These are phyloP conservation scores for Ophiodon elongatus DNA, from an alignment of 2,113 vertebrate genomes.

Conservation along the genomic window DNA sequence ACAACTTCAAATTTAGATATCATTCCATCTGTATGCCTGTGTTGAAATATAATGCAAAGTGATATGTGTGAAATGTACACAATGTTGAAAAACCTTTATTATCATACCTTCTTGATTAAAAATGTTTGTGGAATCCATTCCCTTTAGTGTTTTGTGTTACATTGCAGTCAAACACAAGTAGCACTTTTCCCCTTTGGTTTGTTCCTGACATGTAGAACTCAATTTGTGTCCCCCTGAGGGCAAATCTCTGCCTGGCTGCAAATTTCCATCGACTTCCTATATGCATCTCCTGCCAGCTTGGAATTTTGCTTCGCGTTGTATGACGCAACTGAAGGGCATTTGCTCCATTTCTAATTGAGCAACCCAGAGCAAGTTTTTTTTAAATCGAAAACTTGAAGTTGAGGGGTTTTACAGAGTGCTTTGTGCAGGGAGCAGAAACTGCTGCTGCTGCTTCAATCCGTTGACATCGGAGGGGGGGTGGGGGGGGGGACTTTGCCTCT, in stretches of 20 bases:
- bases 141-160: not conserved
- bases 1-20: not conserved
- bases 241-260: not conserved
- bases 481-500: slow-evolving; percentile 2
- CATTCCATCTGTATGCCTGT: not conserved
- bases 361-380: not conserved
- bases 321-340: not conserved
- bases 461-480: not conserved
- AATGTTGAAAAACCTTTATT: not conserved
- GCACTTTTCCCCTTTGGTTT: not conserved
- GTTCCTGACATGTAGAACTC: not conserved
- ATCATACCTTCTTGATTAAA: not conserved
- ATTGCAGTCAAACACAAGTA: not conserved
- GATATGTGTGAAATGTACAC: not conserved
- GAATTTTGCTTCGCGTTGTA: not conserved
- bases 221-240: not conserved
- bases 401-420: not conserved
- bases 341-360: not conserved
- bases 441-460: not conserved
- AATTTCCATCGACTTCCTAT: not conserved
- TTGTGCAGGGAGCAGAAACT: not conserved
- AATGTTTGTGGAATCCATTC: not conserved
- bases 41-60: not conserved
- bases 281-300: not conserved
- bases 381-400: slow-evolving; percentile 2